Evolutionary conservation across 2,888 invertebrate genomes (phyloP).

Genomic region (Meteorus colon): DNA sequence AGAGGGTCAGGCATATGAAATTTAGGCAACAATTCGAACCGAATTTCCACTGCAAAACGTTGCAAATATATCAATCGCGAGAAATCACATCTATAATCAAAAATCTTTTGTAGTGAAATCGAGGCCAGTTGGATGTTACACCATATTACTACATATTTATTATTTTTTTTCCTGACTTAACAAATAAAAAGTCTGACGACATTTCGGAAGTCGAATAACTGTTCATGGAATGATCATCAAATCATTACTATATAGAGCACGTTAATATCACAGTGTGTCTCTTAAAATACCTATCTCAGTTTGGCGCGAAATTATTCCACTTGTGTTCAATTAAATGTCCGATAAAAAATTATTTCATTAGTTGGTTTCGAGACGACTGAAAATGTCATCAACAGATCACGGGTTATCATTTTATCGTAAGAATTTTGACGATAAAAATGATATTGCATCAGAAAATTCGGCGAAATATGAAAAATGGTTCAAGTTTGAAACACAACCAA

Average conservation of each 20-base stretch:
- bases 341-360: background rate
- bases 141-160: background rate
- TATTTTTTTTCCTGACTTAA: background rate
- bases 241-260: too few species aligned
- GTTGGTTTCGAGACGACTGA: background rate
- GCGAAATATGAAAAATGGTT: slow-evolving; percentile 15
- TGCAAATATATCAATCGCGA: background rate
- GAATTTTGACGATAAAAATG: background rate
- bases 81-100: background rate
- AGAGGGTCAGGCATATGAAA: too few species aligned
- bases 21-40: background rate
- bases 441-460: background rate
- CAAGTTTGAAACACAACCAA: slow-evolving; percentile 22
- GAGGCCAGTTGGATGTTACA: background rate
- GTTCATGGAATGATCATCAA: background rate
- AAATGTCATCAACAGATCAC: background rate
- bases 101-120: background rate
- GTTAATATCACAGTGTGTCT: too few species aligned
- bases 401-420: background rate
- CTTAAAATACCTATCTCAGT: too few species aligned
- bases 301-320: too few species aligned
- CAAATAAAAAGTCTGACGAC: background rate
- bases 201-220: background rate
- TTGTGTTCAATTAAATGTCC: background rate
- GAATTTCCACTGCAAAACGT: background rate